Evolutionary conservation across 2,797 vertebrate genomes (phyloP).

Genomic region (Lagodon rhomboides): DNA sequence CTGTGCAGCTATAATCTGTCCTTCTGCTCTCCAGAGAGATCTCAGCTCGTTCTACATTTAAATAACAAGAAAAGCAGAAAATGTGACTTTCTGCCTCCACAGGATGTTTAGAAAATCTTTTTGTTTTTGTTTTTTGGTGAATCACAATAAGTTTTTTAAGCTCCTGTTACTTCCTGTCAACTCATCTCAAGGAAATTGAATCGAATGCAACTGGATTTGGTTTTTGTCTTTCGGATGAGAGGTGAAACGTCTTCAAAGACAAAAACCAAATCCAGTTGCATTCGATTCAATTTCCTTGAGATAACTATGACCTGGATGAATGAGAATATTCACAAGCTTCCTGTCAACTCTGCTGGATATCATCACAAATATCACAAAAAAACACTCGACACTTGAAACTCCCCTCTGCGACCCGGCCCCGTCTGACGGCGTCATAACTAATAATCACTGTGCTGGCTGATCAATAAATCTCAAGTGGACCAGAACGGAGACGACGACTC

Average conservation of each 20-base stretch:
- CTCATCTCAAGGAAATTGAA: no score
- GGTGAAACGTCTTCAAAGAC: no score
- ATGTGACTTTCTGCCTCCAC: background rate
- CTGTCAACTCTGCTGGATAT: background rate
- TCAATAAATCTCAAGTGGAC: conserved; percentile 3
- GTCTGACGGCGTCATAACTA: conserved; percentile 5
- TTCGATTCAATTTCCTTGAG: no score
- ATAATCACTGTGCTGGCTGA: conserved; percentile 41
- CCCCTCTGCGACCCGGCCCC: background rate
- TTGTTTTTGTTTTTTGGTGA: no score
- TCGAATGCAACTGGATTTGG: no score
- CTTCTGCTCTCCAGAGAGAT: background rate
- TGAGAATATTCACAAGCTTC: no score
- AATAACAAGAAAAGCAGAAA: background rate
- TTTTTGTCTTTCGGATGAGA: no score
- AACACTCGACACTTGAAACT: background rate
- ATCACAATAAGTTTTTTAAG: background rate
- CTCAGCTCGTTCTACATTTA: background rate
- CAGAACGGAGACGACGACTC: background rate
- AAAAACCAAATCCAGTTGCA: no score
- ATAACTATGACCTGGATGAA: no score
- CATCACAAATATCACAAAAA: background rate
- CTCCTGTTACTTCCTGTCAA: background rate
- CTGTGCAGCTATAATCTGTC: background rate
- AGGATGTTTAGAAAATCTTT: background rate